Evolutionary conservation across 2,113 vertebrate species (phyloP).

Genomic region (Mormoops blainvillei): DNA sequence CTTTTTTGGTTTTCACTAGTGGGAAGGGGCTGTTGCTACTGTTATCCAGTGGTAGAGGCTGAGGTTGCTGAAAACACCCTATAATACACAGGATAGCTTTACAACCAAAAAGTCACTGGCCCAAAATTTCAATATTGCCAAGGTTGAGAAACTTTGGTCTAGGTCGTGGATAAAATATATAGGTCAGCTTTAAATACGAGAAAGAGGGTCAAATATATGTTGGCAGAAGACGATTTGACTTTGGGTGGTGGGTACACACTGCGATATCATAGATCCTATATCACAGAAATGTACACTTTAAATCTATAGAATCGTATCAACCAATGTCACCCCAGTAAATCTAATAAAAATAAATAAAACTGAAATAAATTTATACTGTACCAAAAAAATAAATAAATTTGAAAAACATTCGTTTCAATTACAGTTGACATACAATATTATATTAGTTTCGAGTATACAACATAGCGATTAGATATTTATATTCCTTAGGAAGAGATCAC

Average conservation of each 20-base stretch:
- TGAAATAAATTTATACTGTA: background rate
- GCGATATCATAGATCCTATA: background rate
- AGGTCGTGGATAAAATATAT: background rate
- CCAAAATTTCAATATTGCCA: background rate
- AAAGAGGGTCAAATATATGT: background rate
- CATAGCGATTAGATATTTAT: background rate
- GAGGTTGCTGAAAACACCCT: background rate
- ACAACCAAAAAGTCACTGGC: background rate
- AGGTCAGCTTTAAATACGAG: background rate
- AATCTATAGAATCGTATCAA: background rate
- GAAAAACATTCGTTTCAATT: background rate
- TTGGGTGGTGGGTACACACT: background rate
- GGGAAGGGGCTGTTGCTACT: background rate
- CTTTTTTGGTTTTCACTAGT: background rate
- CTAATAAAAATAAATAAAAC: background rate
- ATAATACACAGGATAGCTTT: fast-evolving
- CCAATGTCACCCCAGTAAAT: background rate
- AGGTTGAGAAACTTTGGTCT: background rate
- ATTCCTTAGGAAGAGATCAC: background rate
- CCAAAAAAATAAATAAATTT: background rate
- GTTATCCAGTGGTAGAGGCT: background rate
- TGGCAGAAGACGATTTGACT: background rate
- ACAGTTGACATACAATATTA: background rate
- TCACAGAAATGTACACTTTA: background rate
- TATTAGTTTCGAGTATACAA: background rate